Percentiles rank a stretch among this genome's conserved stretches.
These are phyloP conservation scores for Pagetopsis macropterus DNA, from an alignment of 2,797 vertebrate genomes.

Conservation along the genomic window DNA sequence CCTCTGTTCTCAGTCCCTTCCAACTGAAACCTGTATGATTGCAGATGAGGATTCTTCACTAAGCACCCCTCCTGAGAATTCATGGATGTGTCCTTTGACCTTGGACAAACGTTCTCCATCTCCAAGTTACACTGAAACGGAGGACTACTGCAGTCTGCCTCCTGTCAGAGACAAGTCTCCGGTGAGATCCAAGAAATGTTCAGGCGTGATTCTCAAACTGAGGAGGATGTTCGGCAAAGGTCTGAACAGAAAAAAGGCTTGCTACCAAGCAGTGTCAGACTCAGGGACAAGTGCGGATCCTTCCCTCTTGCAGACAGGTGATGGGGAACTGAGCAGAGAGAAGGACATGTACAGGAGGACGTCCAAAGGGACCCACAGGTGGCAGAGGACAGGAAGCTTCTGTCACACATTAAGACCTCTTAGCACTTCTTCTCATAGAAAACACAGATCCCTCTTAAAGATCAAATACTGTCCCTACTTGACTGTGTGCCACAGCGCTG, in stretches of 20 bases:
- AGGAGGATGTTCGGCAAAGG: slow-evolving; percentile 70
- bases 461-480: slow-evolving; percentile 85
- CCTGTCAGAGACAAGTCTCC: slow-evolving; percentile 17
- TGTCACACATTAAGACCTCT: slow-evolving; percentile 53
- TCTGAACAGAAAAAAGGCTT: slow-evolving; percentile 53
- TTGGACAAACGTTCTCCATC: slow-evolving; percentile 64
- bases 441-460: slow-evolving; percentile 68
- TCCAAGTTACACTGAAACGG: slow-evolving; percentile 55
- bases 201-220: slow-evolving; percentile 82
- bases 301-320: slow-evolving; percentile 22
- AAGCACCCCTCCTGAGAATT: slow-evolving; percentile 35
- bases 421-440: slow-evolving; percentile 57
- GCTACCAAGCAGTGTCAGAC: slow-evolving; percentile 64
- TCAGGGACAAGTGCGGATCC: slow-evolving; percentile 19
- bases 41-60: slow-evolving; percentile 29
- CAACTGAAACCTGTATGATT: neutral
- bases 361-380: slow-evolving; percentile 35
- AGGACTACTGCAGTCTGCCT: slow-evolving; percentile 36
- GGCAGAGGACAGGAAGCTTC: slow-evolving; percentile 48
- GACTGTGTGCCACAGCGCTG: slow-evolving; percentile 70
- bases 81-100: slow-evolving; percentile 74
- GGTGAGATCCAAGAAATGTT: slow-evolving; percentile 52
- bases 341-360: slow-evolving; percentile 32
- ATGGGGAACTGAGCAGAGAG: neutral
- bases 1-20: too few species aligned